Evolutionary conservation across 2,888 invertebrate genomes (phyloP).

Genomic region (Cerceris rybyensis): DNA sequence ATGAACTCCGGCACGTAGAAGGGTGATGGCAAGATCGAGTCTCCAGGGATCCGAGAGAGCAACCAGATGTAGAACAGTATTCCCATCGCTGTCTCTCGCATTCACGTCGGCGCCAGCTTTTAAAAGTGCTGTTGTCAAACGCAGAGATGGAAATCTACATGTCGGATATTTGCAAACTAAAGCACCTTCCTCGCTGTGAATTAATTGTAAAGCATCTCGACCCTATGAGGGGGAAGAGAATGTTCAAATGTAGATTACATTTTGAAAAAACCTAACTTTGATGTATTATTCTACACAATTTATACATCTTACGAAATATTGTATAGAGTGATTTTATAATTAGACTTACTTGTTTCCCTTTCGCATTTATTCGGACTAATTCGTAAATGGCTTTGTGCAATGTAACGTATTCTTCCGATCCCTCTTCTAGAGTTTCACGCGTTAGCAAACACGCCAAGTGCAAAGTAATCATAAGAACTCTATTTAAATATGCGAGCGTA

Average conservation of each 20-base stretch:
- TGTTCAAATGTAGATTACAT: neutral
- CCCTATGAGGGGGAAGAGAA: slow-evolving; percentile 82
- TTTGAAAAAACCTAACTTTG: neutral
- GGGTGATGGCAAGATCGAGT: slow-evolving; percentile 85
- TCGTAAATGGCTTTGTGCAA: slow-evolving; percentile 90
- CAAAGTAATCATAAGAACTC: slow-evolving; percentile 92
- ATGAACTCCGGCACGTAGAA: slow-evolving; percentile 92
- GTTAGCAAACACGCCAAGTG: slow-evolving; percentile 92
- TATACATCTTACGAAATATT: too few relatives aligned
- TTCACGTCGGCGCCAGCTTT: slow-evolving; percentile 92
- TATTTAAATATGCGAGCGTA: slow-evolving; percentile 90
- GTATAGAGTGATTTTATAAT: too few relatives aligned
- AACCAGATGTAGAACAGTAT: slow-evolving; percentile 94
- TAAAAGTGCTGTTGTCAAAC: slow-evolving; percentile 89
- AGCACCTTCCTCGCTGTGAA: slow-evolving; percentile 90
- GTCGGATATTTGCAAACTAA: slow-evolving; percentile 87
- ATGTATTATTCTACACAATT: neutral
- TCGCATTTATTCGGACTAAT: slow-evolving; percentile 89
- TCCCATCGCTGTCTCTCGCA: slow-evolving; percentile 91
- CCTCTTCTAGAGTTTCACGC: slow-evolving; percentile 83
- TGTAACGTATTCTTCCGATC: slow-evolving; percentile 83
- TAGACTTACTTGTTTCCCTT: slow-evolving; percentile 80
- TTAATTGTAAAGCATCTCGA: slow-evolving; percentile 90
- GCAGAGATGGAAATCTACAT: slow-evolving; percentile 87
- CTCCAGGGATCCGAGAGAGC: slow-evolving; percentile 88